phyloP scores from a whole-genome alignment of 2,888 invertebrate genomes.

The Ennomos fuscantarius region DNA sequence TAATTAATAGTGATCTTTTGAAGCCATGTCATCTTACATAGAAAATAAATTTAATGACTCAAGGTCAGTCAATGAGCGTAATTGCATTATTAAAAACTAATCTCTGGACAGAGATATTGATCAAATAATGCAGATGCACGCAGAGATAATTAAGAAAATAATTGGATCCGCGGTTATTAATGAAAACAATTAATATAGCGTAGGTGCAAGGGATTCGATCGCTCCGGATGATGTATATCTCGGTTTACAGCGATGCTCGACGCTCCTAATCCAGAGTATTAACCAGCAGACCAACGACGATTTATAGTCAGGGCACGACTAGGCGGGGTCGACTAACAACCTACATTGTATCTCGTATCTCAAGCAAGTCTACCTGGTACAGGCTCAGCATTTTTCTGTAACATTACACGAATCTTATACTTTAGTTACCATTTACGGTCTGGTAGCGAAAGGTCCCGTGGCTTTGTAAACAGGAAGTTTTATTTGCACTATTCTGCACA shows the following conservation, averaged over 20 bases:
- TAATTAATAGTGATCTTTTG: not conserved
- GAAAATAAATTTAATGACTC: conserved; percentile 1
- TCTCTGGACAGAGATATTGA: conserved; percentile 19
- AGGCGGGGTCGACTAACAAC: conserved; percentile 59
- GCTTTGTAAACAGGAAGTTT: conserved; percentile 28
- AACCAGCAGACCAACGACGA: conserved; percentile 63
- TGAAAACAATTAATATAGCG: conserved; percentile 49
- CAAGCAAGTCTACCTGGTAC: conserved; percentile 58
- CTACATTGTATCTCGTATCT: conserved; percentile 60
- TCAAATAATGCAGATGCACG: conserved; percentile 21
- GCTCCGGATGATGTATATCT: conserved; percentile 62
- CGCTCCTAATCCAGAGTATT: conserved; percentile 70
- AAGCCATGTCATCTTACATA: not conserved
- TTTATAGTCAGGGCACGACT: conserved; percentile 65
- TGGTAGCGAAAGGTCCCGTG: conserved; percentile 10
- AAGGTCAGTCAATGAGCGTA: conserved; percentile 4
- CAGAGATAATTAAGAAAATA: conserved; percentile 34
- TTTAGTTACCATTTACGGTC: conserved; percentile 3
- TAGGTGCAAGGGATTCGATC: conserved; percentile 45
- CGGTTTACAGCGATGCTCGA: conserved; percentile 61
- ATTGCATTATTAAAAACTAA: conserved; percentile 17
- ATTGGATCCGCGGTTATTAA: conserved; percentile 43
- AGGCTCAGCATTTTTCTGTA: conserved; percentile 50
- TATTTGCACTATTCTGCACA: conserved; percentile 8
- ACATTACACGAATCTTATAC: conserved; percentile 33